A percentile compares a stretch with the other conserved stretches of the same genome.
These are phyloP conservation scores for Trissolcus japonicus DNA, from an alignment of 2,888 invertebrate species.

Conservation along the genomic window DNA sequence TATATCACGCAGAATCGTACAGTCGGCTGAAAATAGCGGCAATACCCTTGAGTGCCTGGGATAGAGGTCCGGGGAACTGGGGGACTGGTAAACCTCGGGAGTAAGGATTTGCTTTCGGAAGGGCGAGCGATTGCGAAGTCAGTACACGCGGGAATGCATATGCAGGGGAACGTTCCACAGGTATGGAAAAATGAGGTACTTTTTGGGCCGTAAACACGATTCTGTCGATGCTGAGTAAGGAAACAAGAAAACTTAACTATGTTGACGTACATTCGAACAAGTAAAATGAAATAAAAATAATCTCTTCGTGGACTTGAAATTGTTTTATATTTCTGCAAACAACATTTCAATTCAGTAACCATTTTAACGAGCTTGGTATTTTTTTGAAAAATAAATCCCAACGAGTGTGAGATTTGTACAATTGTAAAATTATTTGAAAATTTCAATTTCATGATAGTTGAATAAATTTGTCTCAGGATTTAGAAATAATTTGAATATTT, in stretches of 20 bases:
- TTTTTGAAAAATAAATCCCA: too few relatives aligned
- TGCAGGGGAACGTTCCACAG: constrained; percentile 66
- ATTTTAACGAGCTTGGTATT: too few relatives aligned
- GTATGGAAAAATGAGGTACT: constrained; percentile 57
- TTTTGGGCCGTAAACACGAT: neutral
- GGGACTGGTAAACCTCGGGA: constrained; percentile 60
- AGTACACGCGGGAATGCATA: constrained; percentile 71
- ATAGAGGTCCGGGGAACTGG: constrained; percentile 61
- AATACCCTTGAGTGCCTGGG: constrained; percentile 73
- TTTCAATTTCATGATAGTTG: neutral
- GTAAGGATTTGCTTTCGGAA: constrained; percentile 71
- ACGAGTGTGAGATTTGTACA: too few relatives aligned
- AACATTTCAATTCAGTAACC: too few relatives aligned
- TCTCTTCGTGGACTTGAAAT: too few relatives aligned
- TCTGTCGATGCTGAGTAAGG: too few relatives aligned
- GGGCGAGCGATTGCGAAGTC: constrained; percentile 65
- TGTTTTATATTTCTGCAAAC: too few relatives aligned
- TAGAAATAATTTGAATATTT: constrained; percentile 25
- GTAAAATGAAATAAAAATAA: too few relatives aligned
- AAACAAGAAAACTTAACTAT: too few relatives aligned
- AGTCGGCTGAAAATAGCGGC: constrained; percentile 66
- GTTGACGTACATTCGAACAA: too few relatives aligned
- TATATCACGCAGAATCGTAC: constrained; percentile 58
- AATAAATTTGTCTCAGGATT: neutral
- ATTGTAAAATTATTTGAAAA: neutral